These are phyloP conservation scores for Etheostoma cragini DNA, from an alignment of 2,113 vertebrate species.

Conservation along the genomic window DNA sequence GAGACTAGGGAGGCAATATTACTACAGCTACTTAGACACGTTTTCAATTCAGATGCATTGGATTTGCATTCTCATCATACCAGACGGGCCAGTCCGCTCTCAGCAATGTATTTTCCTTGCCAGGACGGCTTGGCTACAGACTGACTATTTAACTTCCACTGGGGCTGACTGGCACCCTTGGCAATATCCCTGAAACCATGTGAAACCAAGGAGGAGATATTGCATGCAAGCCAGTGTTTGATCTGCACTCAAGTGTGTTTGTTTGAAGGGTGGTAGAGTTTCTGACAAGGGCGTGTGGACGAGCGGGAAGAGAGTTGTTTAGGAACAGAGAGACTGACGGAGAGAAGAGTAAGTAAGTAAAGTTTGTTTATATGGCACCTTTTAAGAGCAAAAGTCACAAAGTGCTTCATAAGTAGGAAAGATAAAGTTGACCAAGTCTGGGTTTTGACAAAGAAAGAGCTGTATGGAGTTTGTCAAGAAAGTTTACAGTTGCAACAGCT, in stretches of 20 bases:
- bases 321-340: neutral
- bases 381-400: slow-evolving; percentile 7
- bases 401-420: neutral
- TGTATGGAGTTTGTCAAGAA: neutral
- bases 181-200: slow-evolving; percentile 52
- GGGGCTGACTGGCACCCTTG: slow-evolving; percentile 48
- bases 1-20: slow-evolving; percentile 4
- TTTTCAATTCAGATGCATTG: slow-evolving; percentile 38
- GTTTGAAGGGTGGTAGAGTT: slow-evolving; percentile 66
- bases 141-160: slow-evolving; percentile 54
- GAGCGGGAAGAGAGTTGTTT: slow-evolving; percentile 30
- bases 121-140: slow-evolving; percentile 41
- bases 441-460: slow-evolving; percentile 1
- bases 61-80: slow-evolving; percentile 53
- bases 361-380: slow-evolving; percentile 8
- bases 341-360: neutral
- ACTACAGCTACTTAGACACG: slow-evolving; percentile 21
- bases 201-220: slow-evolving; percentile 57
- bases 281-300: slow-evolving; percentile 42
- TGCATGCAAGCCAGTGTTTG: slow-evolving; percentile 64
- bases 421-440: neutral
- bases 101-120: slow-evolving; percentile 40
- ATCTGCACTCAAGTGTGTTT: slow-evolving; percentile 66
- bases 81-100: slow-evolving; percentile 52
- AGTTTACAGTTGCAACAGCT: neutral